Conservation (phyloP, 2,113 vertebrate genomes). For the Anguilla japonica region DNA sequence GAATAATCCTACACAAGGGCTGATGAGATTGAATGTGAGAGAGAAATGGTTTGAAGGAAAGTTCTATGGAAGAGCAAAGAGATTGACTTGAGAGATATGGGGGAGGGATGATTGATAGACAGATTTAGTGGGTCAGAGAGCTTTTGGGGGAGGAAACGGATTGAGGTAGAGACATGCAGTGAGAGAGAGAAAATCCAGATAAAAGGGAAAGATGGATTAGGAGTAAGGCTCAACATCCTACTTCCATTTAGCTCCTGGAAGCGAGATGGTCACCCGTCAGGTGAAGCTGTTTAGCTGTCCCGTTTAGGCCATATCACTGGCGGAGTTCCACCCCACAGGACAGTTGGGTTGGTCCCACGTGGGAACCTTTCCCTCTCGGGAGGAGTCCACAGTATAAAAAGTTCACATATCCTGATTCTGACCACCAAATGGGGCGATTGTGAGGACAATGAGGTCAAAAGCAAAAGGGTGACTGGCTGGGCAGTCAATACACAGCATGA, state of each 20-base stretch:
- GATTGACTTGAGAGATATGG: not conserved
- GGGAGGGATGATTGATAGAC: not conserved
- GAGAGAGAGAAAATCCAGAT: not conserved
- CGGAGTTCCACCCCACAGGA: not conserved
- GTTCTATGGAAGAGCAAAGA: not conserved
- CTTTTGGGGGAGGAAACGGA: not conserved
- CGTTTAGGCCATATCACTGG: not conserved
- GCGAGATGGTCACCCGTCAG: not conserved
- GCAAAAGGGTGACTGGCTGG: too few species aligned
- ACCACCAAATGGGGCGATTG: too few species aligned
- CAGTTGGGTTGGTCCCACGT: not conserved
- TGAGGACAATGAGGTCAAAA: too few species aligned
- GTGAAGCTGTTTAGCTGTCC: not conserved
- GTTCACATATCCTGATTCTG: not conserved
- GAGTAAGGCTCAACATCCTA: not conserved
- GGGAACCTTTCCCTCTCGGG: not conserved
- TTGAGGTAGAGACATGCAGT: not conserved
- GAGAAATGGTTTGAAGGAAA: not conserved
- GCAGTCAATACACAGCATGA: too few species aligned
- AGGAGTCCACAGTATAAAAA: not conserved
- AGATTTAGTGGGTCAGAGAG: not conserved
- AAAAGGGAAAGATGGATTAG: not conserved
- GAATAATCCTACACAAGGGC: not conserved
- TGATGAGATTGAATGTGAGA: not conserved
- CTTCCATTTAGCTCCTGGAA: not conserved